These are phyloP conservation scores for Hecatera dysodea DNA, from an alignment of 2,888 invertebrate species.

Conservation along the genomic window DNA sequence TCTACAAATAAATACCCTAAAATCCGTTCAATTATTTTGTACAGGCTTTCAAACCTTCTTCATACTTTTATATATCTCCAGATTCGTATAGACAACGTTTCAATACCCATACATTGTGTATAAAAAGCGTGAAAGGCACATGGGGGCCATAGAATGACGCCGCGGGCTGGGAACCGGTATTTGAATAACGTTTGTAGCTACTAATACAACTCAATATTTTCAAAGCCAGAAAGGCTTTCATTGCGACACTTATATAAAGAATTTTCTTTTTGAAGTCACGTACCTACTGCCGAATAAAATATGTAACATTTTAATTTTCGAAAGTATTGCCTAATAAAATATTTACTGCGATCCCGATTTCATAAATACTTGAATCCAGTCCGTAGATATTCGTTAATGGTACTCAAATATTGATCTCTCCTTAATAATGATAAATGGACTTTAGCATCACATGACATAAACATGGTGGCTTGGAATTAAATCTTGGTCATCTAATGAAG, in stretches of 20 bases:
- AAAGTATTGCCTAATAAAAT: conserved; percentile 26
- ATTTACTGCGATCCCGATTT: conserved; percentile 24
- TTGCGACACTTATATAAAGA: conserved; percentile 46
- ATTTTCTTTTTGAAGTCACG: conserved; percentile 28
- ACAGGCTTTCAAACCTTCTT: conserved; percentile 5
- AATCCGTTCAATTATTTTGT: neutral
- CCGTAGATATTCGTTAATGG: neutral
- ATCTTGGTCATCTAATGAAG: neutral
- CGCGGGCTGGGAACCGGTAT: conserved; percentile 42
- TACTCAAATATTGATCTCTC: conserved; percentile 5
- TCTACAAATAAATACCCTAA: neutral
- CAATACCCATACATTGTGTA: conserved; percentile 26
- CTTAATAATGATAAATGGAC: neutral
- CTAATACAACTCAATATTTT: conserved; percentile 54
- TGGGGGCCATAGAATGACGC: conserved; percentile 43
- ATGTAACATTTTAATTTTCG: conserved; percentile 29
- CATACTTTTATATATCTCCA: neutral
- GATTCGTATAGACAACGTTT: conserved; percentile 30
- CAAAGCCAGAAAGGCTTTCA: conserved; percentile 48
- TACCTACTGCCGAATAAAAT: conserved; percentile 22
- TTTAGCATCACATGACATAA: too few relatives aligned
- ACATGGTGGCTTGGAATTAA: neutral
- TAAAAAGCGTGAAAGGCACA: conserved; percentile 46
- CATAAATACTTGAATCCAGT: conserved; percentile 1
- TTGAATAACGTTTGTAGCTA: conserved; percentile 55